Conservation (phyloP, 2,888 invertebrate species). For the Aphrophora alni region DNA sequence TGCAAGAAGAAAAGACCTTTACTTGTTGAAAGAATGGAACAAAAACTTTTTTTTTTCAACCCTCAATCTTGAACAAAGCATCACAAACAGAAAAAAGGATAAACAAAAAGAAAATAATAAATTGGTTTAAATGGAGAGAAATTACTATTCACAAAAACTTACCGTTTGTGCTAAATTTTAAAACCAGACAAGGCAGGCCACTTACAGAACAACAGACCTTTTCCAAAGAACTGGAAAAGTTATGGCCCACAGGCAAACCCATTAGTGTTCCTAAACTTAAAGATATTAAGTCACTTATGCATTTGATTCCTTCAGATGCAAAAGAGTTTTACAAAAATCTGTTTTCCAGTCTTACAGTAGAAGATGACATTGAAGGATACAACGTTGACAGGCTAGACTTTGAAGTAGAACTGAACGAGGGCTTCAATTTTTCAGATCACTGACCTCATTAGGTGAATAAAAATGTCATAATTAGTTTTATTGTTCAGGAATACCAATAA, state of each 20-base stretch:
- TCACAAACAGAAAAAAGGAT: neutral
- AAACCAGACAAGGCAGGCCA: neutral
- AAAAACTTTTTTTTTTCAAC: constrained; percentile 26
- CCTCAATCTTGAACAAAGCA: constrained; percentile 17
- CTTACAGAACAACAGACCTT: neutral
- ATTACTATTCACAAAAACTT: neutral
- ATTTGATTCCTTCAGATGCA: neutral
- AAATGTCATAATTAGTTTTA: too few relatives aligned
- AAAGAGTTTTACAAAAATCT: neutral
- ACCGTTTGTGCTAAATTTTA: neutral
- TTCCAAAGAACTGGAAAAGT: neutral
- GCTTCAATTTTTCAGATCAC: too few relatives aligned
- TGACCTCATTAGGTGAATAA: too few relatives aligned
- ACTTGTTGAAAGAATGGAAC: constrained; percentile 38
- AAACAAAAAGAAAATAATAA: neutral
- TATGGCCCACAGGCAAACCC: neutral
- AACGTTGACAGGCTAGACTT: neutral
- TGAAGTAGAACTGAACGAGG: neutral
- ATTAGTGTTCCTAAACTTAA: neutral
- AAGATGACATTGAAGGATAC: neutral
- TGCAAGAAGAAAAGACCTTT: constrained; percentile 42
- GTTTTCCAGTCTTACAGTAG: neutral
- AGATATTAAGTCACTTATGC: neutral
- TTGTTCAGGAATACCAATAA: too few relatives aligned
- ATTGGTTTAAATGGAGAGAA: neutral